Evolutionary conservation across 2,888 invertebrate species (phyloP).

Genomic region (Limnephilus lunatus): DNA sequence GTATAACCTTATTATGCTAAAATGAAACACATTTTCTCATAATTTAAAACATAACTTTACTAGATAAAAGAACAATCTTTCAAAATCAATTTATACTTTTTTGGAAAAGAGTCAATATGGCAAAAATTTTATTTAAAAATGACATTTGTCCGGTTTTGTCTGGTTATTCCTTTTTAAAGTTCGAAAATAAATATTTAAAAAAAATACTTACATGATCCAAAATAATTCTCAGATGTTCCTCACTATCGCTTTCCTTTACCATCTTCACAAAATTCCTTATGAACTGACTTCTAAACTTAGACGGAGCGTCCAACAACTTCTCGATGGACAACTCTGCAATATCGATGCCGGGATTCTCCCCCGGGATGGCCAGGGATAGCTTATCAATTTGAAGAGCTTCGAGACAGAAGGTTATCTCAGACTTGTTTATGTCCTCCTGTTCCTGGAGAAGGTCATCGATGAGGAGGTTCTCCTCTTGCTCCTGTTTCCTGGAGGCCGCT

Average conservation of each 20-base stretch:
- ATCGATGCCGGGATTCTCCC: constrained; percentile 59
- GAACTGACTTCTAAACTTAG: constrained; percentile 24
- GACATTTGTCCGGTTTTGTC: too few species aligned
- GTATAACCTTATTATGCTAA: too few species aligned
- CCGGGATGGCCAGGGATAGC: constrained; percentile 36
- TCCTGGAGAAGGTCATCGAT: constrained; percentile 41
- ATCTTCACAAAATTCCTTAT: constrained; percentile 30
- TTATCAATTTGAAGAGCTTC: constrained; percentile 36
- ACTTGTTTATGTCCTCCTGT: constrained; percentile 28
- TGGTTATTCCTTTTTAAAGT: too few species aligned
- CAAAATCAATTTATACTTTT: too few species aligned
- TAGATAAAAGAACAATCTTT: too few species aligned
- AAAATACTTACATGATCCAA: constrained; percentile 51
- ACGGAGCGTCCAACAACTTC: constrained; percentile 22
- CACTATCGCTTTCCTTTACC: constrained; percentile 27
- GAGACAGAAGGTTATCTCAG: constrained; percentile 43
- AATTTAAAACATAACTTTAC: too few species aligned
- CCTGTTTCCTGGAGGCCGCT: constrained; percentile 34
- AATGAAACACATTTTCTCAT: too few species aligned
- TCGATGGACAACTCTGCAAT: constrained; percentile 11
- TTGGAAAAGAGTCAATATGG: too few species aligned
- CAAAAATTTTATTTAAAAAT: too few species aligned
- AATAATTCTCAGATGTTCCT: constrained; percentile 26
- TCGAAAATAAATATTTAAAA: neutral
- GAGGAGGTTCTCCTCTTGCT: constrained; percentile 32